Evolutionary conservation across 2,888 invertebrate species (phyloP).

Genomic region (Mongoloraphidia duomilia): DNA sequence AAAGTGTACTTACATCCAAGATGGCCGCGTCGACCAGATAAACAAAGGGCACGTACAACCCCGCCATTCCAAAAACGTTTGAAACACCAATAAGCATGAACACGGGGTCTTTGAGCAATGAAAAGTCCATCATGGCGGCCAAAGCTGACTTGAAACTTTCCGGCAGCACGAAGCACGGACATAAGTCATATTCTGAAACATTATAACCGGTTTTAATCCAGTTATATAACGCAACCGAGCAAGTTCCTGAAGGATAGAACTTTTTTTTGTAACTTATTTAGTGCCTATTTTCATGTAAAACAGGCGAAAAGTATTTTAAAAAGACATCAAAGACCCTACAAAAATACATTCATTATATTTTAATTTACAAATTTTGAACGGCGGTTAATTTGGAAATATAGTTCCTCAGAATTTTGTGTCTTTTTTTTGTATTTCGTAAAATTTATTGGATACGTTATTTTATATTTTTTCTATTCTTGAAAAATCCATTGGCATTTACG

Average conservation of each 20-base stretch:
- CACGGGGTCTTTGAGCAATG: slow-evolving; percentile 73
- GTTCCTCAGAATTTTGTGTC: too few relatives aligned
- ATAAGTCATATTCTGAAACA: slow-evolving; percentile 56
- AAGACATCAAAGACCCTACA: too few relatives aligned
- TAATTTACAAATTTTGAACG: too few relatives aligned
- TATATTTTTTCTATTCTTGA: too few relatives aligned
- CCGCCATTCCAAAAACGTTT: slow-evolving; percentile 94
- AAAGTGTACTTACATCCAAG: slow-evolving; percentile 41
- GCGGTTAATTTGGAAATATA: too few relatives aligned
- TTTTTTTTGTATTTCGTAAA: too few relatives aligned
- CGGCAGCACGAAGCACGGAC: slow-evolving; percentile 65
- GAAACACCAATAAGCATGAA: slow-evolving; percentile 86
- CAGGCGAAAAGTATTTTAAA: too few relatives aligned
- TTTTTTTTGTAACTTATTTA: too few relatives aligned
- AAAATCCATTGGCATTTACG: too few relatives aligned
- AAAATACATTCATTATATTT: too few relatives aligned
- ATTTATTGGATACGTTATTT: too few relatives aligned
- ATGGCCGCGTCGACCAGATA: slow-evolving; percentile 77
- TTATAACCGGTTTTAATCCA: slow-evolving; percentile 4
- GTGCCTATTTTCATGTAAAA: background rate
- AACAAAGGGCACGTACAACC: slow-evolving; percentile 92
- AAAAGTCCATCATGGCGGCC: slow-evolving; percentile 81
- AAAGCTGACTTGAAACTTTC: slow-evolving; percentile 71
- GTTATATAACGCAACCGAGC: background rate
- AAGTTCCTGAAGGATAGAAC: too few relatives aligned